Base-by-base conservation (phyloP, 2,888 invertebrate species). In the Pteria penguin region DNA sequence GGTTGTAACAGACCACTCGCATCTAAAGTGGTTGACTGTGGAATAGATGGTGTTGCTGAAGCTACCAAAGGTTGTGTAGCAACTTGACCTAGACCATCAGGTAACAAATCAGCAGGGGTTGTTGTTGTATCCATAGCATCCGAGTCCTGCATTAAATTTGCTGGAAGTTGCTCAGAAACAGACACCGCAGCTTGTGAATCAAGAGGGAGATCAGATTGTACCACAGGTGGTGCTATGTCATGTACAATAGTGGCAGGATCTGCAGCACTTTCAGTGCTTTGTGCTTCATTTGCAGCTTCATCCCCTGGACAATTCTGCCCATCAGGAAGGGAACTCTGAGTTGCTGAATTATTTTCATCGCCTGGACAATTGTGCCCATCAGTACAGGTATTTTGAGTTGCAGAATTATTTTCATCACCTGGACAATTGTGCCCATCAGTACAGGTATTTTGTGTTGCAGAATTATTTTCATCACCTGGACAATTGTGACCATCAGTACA, bases 281-380 rank as follows among this genome's bases (percentile, higher is more conserved):
- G 18, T 32, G 67, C 68, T 62, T 54, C 62, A 31, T 55, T 65
- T 14, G 60, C 32, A n/a, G 45, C 57, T 4, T 76, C 70, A 36
- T 74, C 79, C 33, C 76, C 80, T 63, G 84, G 82, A n/a, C 79
- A 79, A 61, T 79, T 72, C 18, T 76, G 74, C n/a, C 78, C 78
- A 66, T 78, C 78, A 2, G 78, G 70, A 24, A 74, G 73, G 45
- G 75, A 71, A 45, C 45, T 45, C 18, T 18, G 11, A 33, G 60
- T 61, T 24, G 61, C 62, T 14, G 72, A 62, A 26, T 75, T n/a
- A 58, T 36, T 69, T n/a, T 78, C 79, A n/a, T 69, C 70, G n/a
- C 78, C 82, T 3, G 76, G 75, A 57, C 76, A 76, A 32, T 75
- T 73, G 45, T 79, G 69, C 18, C 72, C 74, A 36, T 63, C 74